phyloP scores from a whole-genome alignment of 1,140 invertebrate species.

The Adoxophyes honmai region DNA sequence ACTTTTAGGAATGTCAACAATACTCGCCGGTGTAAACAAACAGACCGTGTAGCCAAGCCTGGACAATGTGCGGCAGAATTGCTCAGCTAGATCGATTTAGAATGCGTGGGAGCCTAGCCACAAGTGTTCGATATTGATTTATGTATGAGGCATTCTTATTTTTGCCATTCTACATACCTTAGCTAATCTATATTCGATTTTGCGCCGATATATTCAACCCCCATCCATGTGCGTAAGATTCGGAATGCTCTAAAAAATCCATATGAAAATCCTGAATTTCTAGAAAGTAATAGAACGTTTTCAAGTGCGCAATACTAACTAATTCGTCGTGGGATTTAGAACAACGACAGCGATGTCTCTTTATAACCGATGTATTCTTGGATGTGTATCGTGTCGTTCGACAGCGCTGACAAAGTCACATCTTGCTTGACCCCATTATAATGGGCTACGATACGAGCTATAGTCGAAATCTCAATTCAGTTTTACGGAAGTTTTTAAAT shows the following conservation, averaged over 20 bases:
- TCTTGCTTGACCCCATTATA: constrained; percentile 41
- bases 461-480: not conserved
- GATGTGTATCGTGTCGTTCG: constrained; percentile 50
- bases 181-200: no score
- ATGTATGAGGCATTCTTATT: no score
- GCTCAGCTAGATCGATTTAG: no score
- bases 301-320: constrained; percentile 20
- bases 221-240: no score
- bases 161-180: no score
- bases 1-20: constrained; percentile 26
- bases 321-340: constrained; percentile 16
- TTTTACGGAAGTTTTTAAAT: not conserved
- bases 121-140: no score
- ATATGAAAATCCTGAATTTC: no score
- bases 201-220: no score
- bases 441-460: not conserved
- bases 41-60: constrained; percentile 1
- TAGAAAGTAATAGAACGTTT: constrained; percentile 25
- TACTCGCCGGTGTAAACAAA: constrained; percentile 58
- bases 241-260: no score
- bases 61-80: not conserved
- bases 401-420: constrained; percentile 44
- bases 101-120: no score
- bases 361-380: constrained; percentile 49
- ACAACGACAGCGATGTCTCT: constrained; percentile 36